Conservation (phyloP, 2,113 vertebrate genomes). For the Hyperopisus bebe region DNA sequence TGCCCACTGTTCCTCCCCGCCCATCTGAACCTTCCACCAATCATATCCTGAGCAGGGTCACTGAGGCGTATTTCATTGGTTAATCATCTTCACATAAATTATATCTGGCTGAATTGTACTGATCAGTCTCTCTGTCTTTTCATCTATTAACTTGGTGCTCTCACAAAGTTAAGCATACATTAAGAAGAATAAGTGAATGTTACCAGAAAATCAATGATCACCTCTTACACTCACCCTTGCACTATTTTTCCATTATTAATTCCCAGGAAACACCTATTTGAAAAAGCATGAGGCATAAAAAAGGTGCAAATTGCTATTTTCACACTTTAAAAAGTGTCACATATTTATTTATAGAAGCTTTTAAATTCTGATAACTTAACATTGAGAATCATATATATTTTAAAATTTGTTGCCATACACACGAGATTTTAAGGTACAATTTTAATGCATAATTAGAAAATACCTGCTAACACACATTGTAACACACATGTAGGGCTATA, state of each 20-base stretch:
- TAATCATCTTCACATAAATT: background rate
- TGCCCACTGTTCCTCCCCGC: background rate
- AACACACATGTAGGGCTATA: background rate
- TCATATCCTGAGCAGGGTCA: background rate
- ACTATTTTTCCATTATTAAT: slow-evolving; percentile 4
- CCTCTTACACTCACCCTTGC: background rate
- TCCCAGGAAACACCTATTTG: background rate
- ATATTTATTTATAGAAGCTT: background rate
- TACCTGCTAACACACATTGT: background rate
- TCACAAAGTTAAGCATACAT: background rate
- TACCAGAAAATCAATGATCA: background rate
- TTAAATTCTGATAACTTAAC: background rate
- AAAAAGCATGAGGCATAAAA: background rate
- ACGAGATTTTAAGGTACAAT: background rate
- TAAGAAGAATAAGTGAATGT: background rate
- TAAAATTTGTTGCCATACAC: background rate
- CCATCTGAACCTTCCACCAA: background rate
- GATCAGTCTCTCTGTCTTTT: background rate
- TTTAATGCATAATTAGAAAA: background rate
- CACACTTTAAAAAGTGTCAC: background rate
- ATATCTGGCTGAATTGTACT: background rate
- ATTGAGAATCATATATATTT: background rate
- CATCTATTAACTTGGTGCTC: background rate
- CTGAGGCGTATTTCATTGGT: background rate
- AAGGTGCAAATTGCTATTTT: background rate